These are phyloP conservation scores for Syndactyla subalaris DNA, from an alignment of 2,797 vertebrate genomes.

Conservation along the genomic window DNA sequence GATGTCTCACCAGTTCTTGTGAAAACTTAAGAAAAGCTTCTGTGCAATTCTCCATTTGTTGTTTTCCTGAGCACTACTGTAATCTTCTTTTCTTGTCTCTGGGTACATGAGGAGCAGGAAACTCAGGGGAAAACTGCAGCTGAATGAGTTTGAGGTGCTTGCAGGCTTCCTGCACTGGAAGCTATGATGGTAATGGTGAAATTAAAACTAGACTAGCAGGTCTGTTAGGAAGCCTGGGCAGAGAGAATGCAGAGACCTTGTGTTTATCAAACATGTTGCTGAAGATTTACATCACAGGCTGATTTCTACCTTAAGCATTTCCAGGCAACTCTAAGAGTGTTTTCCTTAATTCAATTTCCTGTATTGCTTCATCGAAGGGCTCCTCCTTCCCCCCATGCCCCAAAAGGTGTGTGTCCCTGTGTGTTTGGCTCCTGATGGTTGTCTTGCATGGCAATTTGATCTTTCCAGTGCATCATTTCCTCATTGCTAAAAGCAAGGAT, in stretches of 20 bases:
- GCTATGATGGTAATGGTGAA: background rate
- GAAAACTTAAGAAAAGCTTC: background rate
- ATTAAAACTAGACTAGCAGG: background rate
- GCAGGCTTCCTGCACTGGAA: background rate
- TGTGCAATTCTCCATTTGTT: background rate
- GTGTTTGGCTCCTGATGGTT: background rate
- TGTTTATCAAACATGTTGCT: background rate
- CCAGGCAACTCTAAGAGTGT: background rate
- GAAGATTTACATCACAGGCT: background rate
- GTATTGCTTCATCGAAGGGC: fast-evolving
- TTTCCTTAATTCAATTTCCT: background rate
- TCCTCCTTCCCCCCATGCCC: background rate
- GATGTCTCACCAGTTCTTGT: background rate
- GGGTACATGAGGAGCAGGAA: background rate
- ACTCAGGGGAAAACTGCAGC: background rate
- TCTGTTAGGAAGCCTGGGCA: background rate
- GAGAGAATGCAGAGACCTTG: background rate
- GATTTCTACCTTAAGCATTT: background rate
- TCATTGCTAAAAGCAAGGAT: background rate
- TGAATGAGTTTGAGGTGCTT: background rate
- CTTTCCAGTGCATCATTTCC: background rate
- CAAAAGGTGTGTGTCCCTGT: background rate
- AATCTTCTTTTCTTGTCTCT: background rate
- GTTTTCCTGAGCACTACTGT: background rate
- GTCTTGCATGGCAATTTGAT: background rate